Conservation (phyloP, 2,797 vertebrate genomes). For the Oreortyx pictus region DNA sequence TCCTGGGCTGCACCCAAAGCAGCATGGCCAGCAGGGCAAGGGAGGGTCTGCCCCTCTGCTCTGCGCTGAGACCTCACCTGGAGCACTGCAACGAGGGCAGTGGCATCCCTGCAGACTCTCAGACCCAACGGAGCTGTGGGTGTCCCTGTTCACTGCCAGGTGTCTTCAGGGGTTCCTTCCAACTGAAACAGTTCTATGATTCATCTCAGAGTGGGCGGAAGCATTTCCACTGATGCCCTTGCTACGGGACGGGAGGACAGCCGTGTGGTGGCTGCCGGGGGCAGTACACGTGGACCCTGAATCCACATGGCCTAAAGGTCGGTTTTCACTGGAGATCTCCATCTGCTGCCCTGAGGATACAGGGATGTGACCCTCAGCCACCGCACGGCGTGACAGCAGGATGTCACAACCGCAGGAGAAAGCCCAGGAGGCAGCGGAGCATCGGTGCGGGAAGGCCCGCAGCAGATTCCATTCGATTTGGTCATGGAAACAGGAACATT, state of each 20-base stretch:
- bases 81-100: no score
- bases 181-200: no score
- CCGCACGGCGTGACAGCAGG: neutral
- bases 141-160: no score
- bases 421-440: neutral
- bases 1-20: no score
- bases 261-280: neutral
- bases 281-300: neutral
- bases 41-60: no score
- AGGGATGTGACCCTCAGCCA: neutral
- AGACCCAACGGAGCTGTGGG: no score
- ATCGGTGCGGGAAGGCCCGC: neutral
- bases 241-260: neutral
- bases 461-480: neutral
- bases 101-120: no score
- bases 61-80: no score
- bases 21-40: no score
- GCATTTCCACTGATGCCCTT: neutral
- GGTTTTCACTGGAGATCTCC: neutral
- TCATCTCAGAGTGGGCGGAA: neutral
- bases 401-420: neutral
- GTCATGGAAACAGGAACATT: conserved; percentile 12
- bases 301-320: neutral
- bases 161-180: no score
- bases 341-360: fast-evolving